Percentiles rank a stretch among this genome's conserved stretches.
Evolutionary conservation across 2,888 invertebrate genomes (phyloP).

Genomic region (Aricia artaxerxes): DNA sequence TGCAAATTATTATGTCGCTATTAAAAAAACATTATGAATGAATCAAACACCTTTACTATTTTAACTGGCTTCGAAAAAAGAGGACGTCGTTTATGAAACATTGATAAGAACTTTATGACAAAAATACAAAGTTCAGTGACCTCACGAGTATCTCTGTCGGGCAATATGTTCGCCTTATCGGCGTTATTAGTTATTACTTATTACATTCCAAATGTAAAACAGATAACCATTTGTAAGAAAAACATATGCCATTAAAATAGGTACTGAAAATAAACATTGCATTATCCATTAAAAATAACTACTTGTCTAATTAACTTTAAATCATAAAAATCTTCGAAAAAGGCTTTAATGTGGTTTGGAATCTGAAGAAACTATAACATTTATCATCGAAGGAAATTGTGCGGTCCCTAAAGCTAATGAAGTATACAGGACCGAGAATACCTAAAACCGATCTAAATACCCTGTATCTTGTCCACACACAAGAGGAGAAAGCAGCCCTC

Average conservation of each 20-base stretch:
- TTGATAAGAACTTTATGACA: conserved; percentile 39
- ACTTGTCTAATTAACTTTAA: too few species aligned
- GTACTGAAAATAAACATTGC: background rate
- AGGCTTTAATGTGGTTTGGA: background rate
- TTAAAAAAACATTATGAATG: background rate
- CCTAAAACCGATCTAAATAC: too few species aligned
- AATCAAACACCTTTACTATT: background rate
- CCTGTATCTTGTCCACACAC: too few species aligned
- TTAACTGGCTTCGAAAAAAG: background rate
- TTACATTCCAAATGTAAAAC: conserved; percentile 45
- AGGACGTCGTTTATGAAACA: conserved; percentile 12
- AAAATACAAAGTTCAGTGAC: conserved; percentile 51
- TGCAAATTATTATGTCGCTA: too few species aligned
- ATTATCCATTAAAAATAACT: background rate
- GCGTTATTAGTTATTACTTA: conserved; percentile 47
- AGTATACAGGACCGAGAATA: too few species aligned
- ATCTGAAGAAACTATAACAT: background rate
- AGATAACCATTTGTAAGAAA: conserved; percentile 22
- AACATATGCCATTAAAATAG: background rate
- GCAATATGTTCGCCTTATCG: conserved; percentile 51
- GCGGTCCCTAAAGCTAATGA: too few species aligned
- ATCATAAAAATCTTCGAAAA: background rate
- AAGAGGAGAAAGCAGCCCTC: too few species aligned
- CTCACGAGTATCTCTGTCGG: conserved; percentile 52
- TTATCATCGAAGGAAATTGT: background rate